phyloP scores from a whole-genome alignment of 2,888 invertebrate genomes.

The Byasa hedistus region DNA sequence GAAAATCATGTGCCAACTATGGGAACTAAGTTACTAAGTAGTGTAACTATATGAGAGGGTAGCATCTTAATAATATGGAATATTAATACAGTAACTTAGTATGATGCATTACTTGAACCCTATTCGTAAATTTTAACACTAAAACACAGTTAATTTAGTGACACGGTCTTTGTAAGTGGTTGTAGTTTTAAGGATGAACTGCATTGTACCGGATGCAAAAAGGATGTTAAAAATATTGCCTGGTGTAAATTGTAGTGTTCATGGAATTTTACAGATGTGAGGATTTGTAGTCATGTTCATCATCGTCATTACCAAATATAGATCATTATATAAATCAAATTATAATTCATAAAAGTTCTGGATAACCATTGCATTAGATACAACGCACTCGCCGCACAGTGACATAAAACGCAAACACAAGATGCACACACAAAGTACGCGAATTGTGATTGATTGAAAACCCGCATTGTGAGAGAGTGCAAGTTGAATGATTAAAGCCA shows the following conservation, averaged over 20 bases:
- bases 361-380: constrained; percentile 12
- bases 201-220: background rate
- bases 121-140: background rate
- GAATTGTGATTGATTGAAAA: background rate
- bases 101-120: too few species aligned
- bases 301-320: too few species aligned
- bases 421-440: constrained; percentile 31
- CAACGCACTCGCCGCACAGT: background rate
- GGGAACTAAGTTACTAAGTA: background rate
- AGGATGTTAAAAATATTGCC: too few species aligned
- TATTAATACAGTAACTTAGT: background rate
- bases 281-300: too few species aligned
- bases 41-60: background rate
- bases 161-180: background rate
- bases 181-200: background rate
- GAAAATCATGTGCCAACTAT: background rate
- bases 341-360: background rate
- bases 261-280: too few species aligned
- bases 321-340: too few species aligned
- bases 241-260: too few species aligned
- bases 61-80: background rate
- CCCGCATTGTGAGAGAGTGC: too few species aligned
- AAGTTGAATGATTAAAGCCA: too few species aligned
- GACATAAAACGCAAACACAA: constrained; percentile 30
- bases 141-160: background rate